phyloP scores from a whole-genome alignment of 2,113 vertebrate species.

The Nothobranchius kuhntae region DNA sequence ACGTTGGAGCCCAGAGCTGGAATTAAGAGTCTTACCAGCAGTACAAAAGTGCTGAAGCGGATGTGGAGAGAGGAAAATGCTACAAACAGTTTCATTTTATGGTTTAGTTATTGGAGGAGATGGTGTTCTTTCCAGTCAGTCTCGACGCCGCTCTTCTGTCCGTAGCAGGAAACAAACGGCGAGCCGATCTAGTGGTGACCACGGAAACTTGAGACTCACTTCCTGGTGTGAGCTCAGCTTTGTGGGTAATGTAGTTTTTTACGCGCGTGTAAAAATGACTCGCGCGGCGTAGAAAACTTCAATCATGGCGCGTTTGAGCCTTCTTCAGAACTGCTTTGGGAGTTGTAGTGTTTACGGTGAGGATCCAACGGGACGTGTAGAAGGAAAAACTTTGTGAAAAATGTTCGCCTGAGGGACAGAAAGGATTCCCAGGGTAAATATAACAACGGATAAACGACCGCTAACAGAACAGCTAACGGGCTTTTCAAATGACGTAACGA shows the following conservation, averaged over 20 bases:
- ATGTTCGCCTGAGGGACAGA: constrained; percentile 27
- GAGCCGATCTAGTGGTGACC: constrained; percentile 69
- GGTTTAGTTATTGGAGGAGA: constrained; percentile 66
- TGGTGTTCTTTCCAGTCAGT: constrained; percentile 69
- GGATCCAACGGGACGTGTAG: constrained; percentile 57
- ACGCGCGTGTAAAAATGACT: fast-evolving
- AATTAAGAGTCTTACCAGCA: constrained; percentile 72
- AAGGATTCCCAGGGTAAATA: constrained; percentile 51
- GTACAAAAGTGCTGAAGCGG: constrained; percentile 66
- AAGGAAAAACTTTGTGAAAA: constrained; percentile 65
- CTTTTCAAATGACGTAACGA: neutral
- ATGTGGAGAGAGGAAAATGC: constrained; percentile 66
- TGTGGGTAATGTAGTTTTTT: constrained; percentile 67
- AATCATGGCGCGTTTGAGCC: constrained; percentile 47
- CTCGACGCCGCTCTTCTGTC: constrained; percentile 76
- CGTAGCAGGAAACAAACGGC: constrained; percentile 77
- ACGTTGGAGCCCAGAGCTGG: neutral
- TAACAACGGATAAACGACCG: neutral
- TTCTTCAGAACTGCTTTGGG: constrained; percentile 33
- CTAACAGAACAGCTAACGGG: neutral
- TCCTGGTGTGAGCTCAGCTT: constrained; percentile 35
- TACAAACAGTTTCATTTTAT: constrained; percentile 81
- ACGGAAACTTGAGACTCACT: constrained; percentile 63
- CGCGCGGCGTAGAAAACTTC: constrained; percentile 19
- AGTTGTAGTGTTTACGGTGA: constrained; percentile 72